phyloP scores from a whole-genome alignment of 2,797 vertebrate genomes.

The Myotis vivesi region DNA sequence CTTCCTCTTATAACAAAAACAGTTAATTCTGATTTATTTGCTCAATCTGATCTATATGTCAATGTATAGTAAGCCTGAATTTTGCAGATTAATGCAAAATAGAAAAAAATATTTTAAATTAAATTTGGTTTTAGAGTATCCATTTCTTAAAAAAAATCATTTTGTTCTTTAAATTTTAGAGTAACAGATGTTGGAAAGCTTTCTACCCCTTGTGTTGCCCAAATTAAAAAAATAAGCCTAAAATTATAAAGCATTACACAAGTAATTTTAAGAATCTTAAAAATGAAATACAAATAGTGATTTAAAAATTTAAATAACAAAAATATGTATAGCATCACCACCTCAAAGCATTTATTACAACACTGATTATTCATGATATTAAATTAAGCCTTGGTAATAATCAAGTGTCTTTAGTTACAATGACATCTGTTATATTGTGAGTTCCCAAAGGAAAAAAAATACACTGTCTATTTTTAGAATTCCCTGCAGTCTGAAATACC shows the following conservation, averaged over 20 bases:
- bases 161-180: neutral
- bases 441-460: neutral
- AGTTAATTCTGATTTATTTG: neutral
- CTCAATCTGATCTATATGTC: neutral
- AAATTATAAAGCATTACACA: constrained; percentile 22
- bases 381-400: neutral
- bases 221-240: neutral
- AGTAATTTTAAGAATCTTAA: constrained; percentile 12
- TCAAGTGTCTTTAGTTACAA: neutral
- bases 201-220: neutral
- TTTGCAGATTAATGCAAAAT: neutral
- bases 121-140: constrained; percentile 11
- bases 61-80: neutral
- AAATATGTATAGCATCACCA: neutral
- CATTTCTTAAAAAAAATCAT: neutral
- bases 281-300: neutral
- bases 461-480: neutral
- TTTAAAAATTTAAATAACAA: constrained; percentile 31
- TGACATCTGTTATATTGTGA: neutral
- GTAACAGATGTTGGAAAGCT: neutral
- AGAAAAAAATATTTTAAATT: neutral
- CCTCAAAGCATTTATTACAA: neutral
- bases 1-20: neutral
- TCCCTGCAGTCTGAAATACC: neutral
- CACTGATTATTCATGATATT: neutral